Conservation (phyloP, 2,113 vertebrate genomes). For the Perca schrenkii region DNA sequence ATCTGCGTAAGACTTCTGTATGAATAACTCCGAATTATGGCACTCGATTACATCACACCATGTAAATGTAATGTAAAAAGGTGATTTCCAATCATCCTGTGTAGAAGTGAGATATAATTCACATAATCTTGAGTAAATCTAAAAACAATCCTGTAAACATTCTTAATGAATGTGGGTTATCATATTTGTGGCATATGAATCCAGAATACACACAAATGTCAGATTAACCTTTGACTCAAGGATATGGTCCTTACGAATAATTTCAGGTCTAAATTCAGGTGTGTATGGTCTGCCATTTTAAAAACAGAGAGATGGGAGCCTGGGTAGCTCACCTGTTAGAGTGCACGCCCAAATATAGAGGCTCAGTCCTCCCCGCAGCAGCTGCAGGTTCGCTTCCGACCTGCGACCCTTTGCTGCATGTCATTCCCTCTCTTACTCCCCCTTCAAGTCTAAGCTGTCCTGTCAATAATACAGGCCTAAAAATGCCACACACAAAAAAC, state of each 20-base stretch:
- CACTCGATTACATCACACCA: conserved; percentile 11
- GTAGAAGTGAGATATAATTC: not conserved
- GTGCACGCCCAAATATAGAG: too few species aligned
- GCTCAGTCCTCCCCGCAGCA: too few species aligned
- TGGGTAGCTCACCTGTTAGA: too few species aligned
- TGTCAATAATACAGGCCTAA: too few species aligned
- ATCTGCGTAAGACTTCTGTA: not conserved
- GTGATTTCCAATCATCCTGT: not conserved
- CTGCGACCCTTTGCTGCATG: too few species aligned
- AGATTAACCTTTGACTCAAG: not conserved
- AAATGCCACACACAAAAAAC: too few species aligned
- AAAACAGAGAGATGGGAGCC: not conserved
- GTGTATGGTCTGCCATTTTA: not conserved
- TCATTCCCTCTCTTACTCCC: too few species aligned
- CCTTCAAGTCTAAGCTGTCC: too few species aligned
- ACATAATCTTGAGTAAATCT: not conserved
- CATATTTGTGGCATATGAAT: not conserved
- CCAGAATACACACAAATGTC: not conserved
- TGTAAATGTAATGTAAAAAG: conserved; percentile 20
- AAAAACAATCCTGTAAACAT: not conserved
- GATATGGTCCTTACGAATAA: not conserved
- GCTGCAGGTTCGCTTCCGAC: too few species aligned
- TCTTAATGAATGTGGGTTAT: not conserved
- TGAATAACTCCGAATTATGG: conserved; percentile 31
- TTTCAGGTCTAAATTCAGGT: too few species aligned